These are phyloP conservation scores for Tipula confusa DNA, from an alignment of 2,888 invertebrate genomes.

Conservation along the genomic window DNA sequence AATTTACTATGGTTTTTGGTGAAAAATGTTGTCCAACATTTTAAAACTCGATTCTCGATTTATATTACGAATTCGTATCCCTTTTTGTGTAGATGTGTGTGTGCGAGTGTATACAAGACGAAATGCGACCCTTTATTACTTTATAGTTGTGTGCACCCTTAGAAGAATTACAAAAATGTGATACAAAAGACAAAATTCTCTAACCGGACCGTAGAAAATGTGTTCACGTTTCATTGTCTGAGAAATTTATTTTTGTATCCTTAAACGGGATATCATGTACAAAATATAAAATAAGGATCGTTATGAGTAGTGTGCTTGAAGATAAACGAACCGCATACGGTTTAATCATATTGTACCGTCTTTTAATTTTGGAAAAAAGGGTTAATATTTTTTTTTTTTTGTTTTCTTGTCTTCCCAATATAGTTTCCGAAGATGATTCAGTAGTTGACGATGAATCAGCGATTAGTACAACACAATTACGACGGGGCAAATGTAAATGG, in stretches of 20 bases:
- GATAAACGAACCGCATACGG: not conserved
- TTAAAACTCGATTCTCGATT: not conserved
- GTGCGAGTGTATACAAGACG: not conserved
- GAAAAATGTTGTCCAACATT: not conserved
- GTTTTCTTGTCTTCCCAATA: constrained; percentile 31
- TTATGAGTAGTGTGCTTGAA: not conserved
- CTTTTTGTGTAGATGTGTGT: not conserved
- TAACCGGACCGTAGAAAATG: not conserved
- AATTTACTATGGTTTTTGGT: not conserved
- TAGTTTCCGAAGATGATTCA: constrained; percentile 20
- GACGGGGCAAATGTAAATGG: constrained; percentile 87
- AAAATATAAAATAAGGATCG: not conserved
- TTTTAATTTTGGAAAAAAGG: not conserved
- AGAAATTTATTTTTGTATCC: not conserved
- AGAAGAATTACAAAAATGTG: not conserved
- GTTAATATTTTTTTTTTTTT: not conserved
- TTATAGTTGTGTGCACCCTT: not conserved
- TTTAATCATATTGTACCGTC: not conserved
- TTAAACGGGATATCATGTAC: not conserved
- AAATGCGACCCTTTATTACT: not conserved
- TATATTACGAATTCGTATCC: too few species aligned
- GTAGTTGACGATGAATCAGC: too few species aligned
- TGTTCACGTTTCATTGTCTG: not conserved
- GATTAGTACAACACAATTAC: constrained; percentile 37
- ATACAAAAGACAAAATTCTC: not conserved